Evolutionary conservation across 1,140 invertebrate genomes (phyloP), one percentile per base, ranked within the genome.

Genomic region (Drosophila persimilis): DNA sequence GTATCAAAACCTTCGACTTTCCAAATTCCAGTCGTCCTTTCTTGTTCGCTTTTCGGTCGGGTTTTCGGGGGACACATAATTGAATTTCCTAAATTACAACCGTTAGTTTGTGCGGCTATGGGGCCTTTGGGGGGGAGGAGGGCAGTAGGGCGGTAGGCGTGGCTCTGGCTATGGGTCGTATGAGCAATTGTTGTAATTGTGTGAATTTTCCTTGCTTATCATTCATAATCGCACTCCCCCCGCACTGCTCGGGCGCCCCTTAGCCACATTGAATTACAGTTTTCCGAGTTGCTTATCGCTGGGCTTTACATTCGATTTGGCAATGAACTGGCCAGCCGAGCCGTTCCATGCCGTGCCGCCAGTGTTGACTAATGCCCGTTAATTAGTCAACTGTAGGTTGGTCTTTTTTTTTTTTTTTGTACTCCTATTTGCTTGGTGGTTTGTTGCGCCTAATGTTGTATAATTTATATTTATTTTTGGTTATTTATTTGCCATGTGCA

Each of bases 131-230:
- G 52, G 0, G 20, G 20, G 20, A 2, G 17, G 17, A 17, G 17
- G 17, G 17, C 17, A 1, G 17, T 17, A 20, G 20, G 66, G 58
- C 29, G 58, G 24, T 20, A 8, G 26, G 69, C 31, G 60, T 59
- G 66, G 57, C 55, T 35, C 41, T 57, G 51, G 41, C 50, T 43
- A 39, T 39, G 11, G 2, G 43, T 31, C 58, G 65, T 79, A 84
- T 76, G 66, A 78, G 78, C 83, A 83, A 88, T 86, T 88, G 73
- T 63, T 56, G 70, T 88, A 81, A 88, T 86, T 88, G 78, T 88
- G 80, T 70, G 64, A 48, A 81, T 81, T 74, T 73, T 86, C 74
- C 78, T 81, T 75, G 78, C 74, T 70, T 80, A 88, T 81, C 81
- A 88, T 72, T 86, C 83, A 86, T 86, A 85, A 86, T 66, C 73